Conservation (phyloP, 2,888 invertebrate species). For the Calliphora vomitoria region DNA sequence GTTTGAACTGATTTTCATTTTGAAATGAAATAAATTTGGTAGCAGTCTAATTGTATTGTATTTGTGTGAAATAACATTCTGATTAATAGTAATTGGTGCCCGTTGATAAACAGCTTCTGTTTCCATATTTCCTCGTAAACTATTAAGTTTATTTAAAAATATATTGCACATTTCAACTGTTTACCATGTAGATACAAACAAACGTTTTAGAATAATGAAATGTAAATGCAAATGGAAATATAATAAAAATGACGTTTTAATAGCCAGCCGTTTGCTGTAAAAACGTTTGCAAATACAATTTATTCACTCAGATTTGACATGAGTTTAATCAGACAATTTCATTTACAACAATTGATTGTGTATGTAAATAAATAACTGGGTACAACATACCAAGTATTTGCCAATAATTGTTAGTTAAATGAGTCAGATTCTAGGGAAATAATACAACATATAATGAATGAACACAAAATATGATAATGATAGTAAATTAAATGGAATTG, state of each 20-base stretch:
- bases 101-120: slow-evolving; percentile 38
- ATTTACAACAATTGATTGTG: slow-evolving; percentile 27
- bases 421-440: slow-evolving; percentile 12
- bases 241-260: not conserved
- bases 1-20: no score
- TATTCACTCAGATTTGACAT: not conserved
- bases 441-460: not conserved
- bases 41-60: no score
- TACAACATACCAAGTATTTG: not conserved
- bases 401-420: slow-evolving; percentile 31
- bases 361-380: not conserved
- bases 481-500: not conserved
- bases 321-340: slow-evolving; percentile 33
- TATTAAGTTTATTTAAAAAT: slow-evolving; percentile 11
- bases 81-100: slow-evolving; percentile 31
- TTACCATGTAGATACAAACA: not conserved
- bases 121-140: not conserved
- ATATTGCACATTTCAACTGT: slow-evolving; percentile 14
- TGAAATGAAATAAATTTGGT: no score
- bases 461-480: not conserved
- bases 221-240: slow-evolving; percentile 16
- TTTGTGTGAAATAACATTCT: not conserved
- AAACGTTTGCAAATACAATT: slow-evolving; percentile 3
- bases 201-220: slow-evolving; percentile 26
- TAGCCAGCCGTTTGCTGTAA: not conserved